Conservation (phyloP, 2,797 vertebrate species). For the Pseudotriccus pelzelni region DNA sequence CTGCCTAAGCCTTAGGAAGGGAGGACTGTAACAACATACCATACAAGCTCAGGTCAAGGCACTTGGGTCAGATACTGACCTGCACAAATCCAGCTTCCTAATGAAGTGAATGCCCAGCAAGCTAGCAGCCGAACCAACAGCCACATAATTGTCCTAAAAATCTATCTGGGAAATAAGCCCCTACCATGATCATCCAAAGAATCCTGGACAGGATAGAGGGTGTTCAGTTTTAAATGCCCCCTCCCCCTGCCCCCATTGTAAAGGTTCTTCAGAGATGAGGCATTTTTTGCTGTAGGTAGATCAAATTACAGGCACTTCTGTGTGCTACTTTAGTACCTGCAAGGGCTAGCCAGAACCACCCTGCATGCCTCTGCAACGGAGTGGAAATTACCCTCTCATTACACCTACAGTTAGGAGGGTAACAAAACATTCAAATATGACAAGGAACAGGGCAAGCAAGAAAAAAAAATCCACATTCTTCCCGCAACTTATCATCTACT, state of each 20-base stretch:
- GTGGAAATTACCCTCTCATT: background rate
- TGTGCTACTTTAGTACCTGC: background rate
- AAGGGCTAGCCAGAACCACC: background rate
- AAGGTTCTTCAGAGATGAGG: background rate
- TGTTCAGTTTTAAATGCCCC: background rate
- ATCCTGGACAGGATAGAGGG: background rate
- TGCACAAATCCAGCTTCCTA: background rate
- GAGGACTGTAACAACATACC: background rate
- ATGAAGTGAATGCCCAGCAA: fast-evolving
- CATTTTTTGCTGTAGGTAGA: background rate
- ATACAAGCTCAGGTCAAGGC: background rate
- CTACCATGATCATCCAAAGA: background rate
- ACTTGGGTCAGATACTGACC: background rate
- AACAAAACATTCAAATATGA: background rate
- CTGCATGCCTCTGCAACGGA: background rate
- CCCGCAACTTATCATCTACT: background rate
- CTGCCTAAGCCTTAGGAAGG: background rate
- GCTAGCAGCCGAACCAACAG: background rate
- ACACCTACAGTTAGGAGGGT: background rate
- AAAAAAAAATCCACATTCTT: background rate
- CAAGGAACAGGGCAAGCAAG: background rate
- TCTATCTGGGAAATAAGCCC: background rate
- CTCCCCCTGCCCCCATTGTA: fast-evolving
- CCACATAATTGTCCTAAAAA: background rate
- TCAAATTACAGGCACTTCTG: background rate